Conservation (phyloP, 2,888 invertebrate species). For the Hedya salicella region DNA sequence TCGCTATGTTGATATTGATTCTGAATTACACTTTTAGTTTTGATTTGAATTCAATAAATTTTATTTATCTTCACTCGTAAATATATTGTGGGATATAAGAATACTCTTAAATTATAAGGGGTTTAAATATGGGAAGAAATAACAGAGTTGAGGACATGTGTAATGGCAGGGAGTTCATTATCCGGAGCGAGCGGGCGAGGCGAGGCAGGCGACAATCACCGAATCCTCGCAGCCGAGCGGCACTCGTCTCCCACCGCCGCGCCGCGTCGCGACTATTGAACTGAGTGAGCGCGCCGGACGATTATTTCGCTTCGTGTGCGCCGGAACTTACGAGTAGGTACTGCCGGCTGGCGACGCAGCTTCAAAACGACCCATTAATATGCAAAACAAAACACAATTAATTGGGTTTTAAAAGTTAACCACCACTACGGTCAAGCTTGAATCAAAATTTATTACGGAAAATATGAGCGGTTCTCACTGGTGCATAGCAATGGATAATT, state of each 20-base stretch:
- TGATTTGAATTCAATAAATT: not conserved
- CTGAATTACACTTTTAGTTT: not conserved
- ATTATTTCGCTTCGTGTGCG: constrained; percentile 65
- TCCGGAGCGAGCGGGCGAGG: constrained; percentile 50
- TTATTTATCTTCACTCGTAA: not conserved
- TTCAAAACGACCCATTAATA: constrained; percentile 65
- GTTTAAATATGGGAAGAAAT: not conserved
- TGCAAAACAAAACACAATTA: constrained; percentile 73
- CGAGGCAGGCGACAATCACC: constrained; percentile 53
- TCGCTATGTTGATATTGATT: not conserved
- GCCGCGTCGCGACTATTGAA: constrained; percentile 59
- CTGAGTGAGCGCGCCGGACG: constrained; percentile 55
- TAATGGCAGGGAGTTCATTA: constrained; percentile 55
- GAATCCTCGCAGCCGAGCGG: constrained; percentile 45
- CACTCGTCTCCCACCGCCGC: constrained; percentile 46
- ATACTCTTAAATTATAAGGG: not conserved
- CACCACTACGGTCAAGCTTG: constrained; percentile 57
- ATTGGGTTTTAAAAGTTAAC: constrained; percentile 68
- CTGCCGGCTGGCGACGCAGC: constrained; percentile 55
- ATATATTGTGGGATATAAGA: not conserved
- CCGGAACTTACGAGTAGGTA: constrained; percentile 55
- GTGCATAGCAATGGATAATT: constrained; percentile 42
- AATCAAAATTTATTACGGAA: constrained; percentile 60
- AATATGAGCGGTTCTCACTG: constrained; percentile 55
- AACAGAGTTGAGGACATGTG: constrained; percentile 48